Percentiles rank a stretch among this genome's conserved stretches.
These are phyloP conservation scores for Agapostemon virescens DNA, from an alignment of 2,888 invertebrate species.

Conservation along the genomic window DNA sequence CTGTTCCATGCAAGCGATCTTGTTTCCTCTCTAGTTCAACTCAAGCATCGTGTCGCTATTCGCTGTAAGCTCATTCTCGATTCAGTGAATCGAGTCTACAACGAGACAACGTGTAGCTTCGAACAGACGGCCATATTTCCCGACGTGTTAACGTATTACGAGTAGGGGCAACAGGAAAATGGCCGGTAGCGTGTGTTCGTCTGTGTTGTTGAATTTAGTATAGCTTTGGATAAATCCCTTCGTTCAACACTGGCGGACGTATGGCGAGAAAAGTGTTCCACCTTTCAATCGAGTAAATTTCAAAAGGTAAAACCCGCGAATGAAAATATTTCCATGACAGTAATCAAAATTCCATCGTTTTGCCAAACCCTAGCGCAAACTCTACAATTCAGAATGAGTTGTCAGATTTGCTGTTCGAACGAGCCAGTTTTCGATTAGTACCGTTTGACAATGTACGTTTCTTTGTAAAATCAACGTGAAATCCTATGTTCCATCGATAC, in stretches of 20 bases:
- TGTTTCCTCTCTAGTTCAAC: neutral
- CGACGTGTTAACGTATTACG: conserved; percentile 48
- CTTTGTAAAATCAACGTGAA: neutral
- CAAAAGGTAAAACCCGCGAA: conserved; percentile 54
- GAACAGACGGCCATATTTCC: conserved; percentile 52
- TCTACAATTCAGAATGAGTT: conserved; percentile 31
- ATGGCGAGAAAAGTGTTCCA: conserved; percentile 34
- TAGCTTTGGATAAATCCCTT: conserved; percentile 30
- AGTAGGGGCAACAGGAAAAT: conserved; percentile 69
- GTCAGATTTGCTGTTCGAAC: conserved; percentile 27
- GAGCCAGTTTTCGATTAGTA: neutral
- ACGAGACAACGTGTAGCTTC: neutral
- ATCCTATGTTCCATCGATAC: neutral
- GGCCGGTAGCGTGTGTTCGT: conserved; percentile 76
- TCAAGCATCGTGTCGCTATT: neutral
- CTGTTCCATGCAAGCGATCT: no score
- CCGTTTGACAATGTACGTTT: neutral
- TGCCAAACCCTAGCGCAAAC: conserved; percentile 8
- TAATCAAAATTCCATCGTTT: neutral
- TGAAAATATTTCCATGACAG: neutral
- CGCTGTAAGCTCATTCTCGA: neutral
- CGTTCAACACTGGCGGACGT: conserved; percentile 30
- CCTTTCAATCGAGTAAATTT: conserved; percentile 30
- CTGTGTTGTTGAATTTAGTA: conserved; percentile 62
- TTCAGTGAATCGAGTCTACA: neutral